Percentiles rank a stretch among this genome's conserved stretches.
These are phyloP conservation scores for Pandemis cinnamomeana DNA, from an alignment of 2,888 invertebrate species.

Conservation along the genomic window DNA sequence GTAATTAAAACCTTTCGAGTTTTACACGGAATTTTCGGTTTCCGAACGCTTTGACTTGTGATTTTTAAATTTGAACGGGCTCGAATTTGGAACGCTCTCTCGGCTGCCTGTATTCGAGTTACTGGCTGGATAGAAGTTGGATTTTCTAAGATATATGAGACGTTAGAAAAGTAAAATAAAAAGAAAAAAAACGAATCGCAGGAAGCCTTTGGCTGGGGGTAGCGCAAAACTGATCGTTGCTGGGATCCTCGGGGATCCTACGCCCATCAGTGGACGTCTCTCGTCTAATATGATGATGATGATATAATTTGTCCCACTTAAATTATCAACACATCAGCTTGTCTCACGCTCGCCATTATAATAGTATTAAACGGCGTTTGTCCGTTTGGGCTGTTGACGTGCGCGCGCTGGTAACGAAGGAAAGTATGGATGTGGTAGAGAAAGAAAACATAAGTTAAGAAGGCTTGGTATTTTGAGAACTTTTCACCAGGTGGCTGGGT, in stretches of 20 bases:
- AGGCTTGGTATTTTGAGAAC: background rate
- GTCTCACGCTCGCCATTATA: constrained; percentile 5
- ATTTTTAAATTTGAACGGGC: constrained; percentile 8
- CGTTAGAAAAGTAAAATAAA: too few species aligned
- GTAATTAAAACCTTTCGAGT: constrained; percentile 21
- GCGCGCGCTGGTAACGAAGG: constrained; percentile 13
- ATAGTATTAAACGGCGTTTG: constrained; percentile 11
- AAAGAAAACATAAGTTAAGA: background rate
- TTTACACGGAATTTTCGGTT: constrained; percentile 16
- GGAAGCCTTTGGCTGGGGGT: too few species aligned
- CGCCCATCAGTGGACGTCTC: too few species aligned
- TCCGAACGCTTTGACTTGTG: constrained; percentile 9
- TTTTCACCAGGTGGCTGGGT: too few species aligned
- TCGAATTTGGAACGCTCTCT: constrained; percentile 1
- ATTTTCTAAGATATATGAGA: too few species aligned
- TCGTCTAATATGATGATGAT: background rate
- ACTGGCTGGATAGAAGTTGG: background rate
- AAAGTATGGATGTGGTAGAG: background rate
- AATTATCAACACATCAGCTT: background rate
- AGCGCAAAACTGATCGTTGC: too few species aligned
- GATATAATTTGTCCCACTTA: constrained; percentile 1
- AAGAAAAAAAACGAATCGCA: too few species aligned
- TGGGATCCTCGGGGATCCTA: too few species aligned
- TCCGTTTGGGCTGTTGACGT: background rate
- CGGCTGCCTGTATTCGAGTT: background rate